Conservation (phyloP, 2,888 invertebrate genomes). For the Oconnorella tubifera region DNA sequence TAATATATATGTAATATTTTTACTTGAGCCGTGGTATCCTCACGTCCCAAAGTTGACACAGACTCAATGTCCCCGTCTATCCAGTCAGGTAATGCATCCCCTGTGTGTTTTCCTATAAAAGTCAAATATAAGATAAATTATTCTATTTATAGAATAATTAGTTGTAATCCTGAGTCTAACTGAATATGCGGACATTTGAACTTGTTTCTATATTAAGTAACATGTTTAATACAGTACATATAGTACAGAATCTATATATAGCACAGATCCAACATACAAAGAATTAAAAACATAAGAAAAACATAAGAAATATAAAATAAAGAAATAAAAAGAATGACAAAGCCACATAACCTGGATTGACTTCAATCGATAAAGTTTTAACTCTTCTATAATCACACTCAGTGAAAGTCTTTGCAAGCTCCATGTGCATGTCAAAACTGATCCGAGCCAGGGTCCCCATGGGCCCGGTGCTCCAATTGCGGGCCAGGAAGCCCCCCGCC, state of each 20-base stretch:
- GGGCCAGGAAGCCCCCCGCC: conserved; percentile 34
- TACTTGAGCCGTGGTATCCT: conserved; percentile 31
- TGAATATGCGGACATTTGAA: no score
- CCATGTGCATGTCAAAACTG: conserved; percentile 35
- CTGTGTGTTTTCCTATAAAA: neutral
- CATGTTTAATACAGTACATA: no score
- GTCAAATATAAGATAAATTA: no score
- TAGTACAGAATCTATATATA: no score
- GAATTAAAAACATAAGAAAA: no score
- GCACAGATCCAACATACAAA: no score
- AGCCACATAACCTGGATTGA: conserved; percentile 11
- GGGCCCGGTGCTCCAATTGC: conserved; percentile 28
- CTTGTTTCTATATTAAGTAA: no score
- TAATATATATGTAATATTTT: no score
- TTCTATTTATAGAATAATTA: no score
- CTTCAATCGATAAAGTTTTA: conserved; percentile 23
- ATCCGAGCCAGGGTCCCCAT: conserved; percentile 26
- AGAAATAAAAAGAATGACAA: no score
- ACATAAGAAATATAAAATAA: no score
- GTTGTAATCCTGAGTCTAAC: no score
- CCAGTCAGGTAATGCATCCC: conserved; percentile 24
- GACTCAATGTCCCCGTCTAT: conserved; percentile 26
- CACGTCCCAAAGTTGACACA: conserved; percentile 20
- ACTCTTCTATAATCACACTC: conserved; percentile 26
- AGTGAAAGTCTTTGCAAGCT: conserved; percentile 21